These are phyloP conservation scores for Coremacera marginata DNA, from an alignment of 2,888 invertebrate genomes.

Conservation along the genomic window DNA sequence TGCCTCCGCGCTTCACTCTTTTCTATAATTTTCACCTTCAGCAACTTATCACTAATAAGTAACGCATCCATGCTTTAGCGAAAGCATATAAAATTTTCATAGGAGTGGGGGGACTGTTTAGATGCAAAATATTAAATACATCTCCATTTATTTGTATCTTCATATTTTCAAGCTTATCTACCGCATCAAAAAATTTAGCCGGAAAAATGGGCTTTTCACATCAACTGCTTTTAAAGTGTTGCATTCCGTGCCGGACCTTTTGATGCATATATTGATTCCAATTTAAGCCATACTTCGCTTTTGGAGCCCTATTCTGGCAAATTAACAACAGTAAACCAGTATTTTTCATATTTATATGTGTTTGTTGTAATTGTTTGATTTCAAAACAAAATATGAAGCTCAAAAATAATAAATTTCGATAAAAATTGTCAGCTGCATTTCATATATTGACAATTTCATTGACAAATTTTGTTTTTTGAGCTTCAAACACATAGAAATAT, in stretches of 20 bases:
- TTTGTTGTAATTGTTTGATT: no score
- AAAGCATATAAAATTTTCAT: conserved; percentile 38
- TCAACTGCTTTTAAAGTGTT: conserved; percentile 39
- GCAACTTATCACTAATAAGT: conserved; percentile 33
- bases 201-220: conserved; percentile 33
- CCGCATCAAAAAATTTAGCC: conserved; percentile 39
- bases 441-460: no score
- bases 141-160: conserved; percentile 38
- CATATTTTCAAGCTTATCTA: conserved; percentile 41
- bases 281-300: conserved; percentile 28
- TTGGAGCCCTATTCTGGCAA: no score
- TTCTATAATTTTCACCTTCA: conserved; percentile 39
- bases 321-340: no score
- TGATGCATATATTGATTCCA: no score
- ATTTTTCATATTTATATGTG: no score
- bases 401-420: no score
- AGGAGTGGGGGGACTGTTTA: conserved; percentile 35
- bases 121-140: conserved; percentile 31
- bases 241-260: conserved; percentile 34
- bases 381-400: no score
- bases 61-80: conserved; percentile 4
- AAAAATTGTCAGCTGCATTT: conserved; percentile 15
- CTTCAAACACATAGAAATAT: no score
- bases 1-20: conserved; percentile 38
- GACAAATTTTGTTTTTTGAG: no score